phyloP scores from a whole-genome alignment of 2,113 vertebrate species.

The Trematocara zebra region DNA sequence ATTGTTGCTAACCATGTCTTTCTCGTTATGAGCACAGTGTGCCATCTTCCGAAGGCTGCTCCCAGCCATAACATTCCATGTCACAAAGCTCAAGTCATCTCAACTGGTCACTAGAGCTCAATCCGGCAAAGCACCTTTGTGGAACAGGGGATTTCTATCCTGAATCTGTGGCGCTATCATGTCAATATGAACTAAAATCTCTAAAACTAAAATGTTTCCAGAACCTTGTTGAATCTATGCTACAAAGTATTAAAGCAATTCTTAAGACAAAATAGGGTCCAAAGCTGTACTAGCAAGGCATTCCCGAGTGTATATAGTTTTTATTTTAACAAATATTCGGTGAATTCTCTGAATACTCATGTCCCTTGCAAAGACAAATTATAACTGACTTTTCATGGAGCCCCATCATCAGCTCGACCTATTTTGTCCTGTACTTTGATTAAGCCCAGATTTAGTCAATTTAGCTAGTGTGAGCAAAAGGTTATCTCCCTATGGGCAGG shows the following conservation, averaged over 20 bases:
- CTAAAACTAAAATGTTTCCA: neutral
- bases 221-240: neutral
- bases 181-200: neutral
- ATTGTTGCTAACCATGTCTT: neutral
- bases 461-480: neutral
- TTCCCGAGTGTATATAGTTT: neutral
- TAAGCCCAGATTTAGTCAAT: neutral
- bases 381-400: neutral
- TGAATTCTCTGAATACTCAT: neutral
- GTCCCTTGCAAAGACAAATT: neutral
- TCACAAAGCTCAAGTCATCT: neutral
- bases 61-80: neutral
- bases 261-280: neutral
- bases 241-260: neutral
- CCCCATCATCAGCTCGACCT: neutral
- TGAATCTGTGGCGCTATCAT: neutral
- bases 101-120: neutral
- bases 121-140: neutral
- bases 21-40: neutral
- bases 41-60: neutral
- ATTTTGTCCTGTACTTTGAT: neutral
- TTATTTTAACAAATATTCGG: neutral
- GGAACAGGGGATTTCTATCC: neutral
- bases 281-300: neutral
- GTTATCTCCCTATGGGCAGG: neutral